Evolutionary conservation across 1,140 invertebrate genomes (phyloP).

Genomic region (Platorchestia sp.): DNA sequence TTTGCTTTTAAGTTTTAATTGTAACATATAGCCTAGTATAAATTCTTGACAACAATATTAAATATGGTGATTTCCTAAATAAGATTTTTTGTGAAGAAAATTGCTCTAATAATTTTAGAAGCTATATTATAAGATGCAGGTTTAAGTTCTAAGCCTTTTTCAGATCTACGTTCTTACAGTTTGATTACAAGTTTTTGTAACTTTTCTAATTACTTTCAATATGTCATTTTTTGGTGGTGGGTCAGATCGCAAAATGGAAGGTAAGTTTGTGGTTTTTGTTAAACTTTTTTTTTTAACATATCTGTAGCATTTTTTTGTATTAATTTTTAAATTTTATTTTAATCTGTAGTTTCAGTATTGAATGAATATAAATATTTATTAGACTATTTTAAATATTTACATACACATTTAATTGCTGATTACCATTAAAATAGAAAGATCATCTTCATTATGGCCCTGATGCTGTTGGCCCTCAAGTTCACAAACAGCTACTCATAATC

Average conservation of each 20-base stretch:
- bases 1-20: too few relatives aligned
- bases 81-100: background rate
- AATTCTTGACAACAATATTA: too few relatives aligned
- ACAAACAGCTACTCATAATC: background rate
- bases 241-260: constrained; percentile 50
- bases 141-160: background rate
- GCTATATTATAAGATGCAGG: background rate
- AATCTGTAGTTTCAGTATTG: background rate
- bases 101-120: background rate
- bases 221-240: constrained; percentile 56
- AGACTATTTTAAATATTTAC: too few relatives aligned
- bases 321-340: background rate
- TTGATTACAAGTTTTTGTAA: background rate
- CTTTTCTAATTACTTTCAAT: background rate
- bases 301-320: background rate
- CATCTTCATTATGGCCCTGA: too few relatives aligned
- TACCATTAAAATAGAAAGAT: too few relatives aligned
- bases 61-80: background rate
- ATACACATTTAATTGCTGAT: too few relatives aligned
- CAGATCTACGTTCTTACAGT: background rate
- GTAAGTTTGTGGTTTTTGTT: background rate
- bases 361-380: too few relatives aligned
- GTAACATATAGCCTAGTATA: too few relatives aligned
- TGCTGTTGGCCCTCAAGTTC: too few relatives aligned
- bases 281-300: background rate